Evolutionary conservation across 2,888 invertebrate species (phyloP).

Genomic region (Thecophora atra): DNA sequence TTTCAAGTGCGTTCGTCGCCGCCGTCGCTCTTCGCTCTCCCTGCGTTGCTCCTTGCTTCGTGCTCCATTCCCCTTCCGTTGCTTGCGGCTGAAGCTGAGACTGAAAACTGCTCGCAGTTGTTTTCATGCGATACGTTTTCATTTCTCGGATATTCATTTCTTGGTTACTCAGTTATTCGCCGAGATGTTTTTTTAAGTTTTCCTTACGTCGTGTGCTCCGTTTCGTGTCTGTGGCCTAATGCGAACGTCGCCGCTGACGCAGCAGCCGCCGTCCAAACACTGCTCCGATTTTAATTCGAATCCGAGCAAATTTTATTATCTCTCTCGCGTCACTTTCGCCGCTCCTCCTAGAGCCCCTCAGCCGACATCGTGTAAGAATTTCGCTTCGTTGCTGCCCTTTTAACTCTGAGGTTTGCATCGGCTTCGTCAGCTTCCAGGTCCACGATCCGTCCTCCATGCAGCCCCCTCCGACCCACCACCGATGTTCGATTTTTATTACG

Average conservation of each 20-base stretch:
- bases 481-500: constrained; percentile 31
- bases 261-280: background rate
- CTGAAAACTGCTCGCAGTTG: constrained; percentile 28
- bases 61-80: no score
- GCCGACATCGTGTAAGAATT: no score
- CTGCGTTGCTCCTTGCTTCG: no score
- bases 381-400: constrained; percentile 35
- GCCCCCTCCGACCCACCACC: background rate
- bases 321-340: constrained; percentile 9
- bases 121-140: constrained; percentile 34
- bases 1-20: constrained; percentile 35
- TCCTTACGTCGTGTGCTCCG: background rate
- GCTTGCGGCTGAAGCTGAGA: constrained; percentile 14
- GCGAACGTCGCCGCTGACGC: background rate
- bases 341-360: background rate
- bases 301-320: constrained; percentile 31
- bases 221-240: constrained; percentile 16
- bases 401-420: constrained; percentile 33
- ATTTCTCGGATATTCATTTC: background rate
- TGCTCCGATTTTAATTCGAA: constrained; percentile 35
- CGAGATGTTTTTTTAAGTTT: constrained; percentile 1
- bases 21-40: no score
- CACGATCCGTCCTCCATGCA: background rate
- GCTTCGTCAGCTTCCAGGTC: background rate
- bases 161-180: background rate